A percentile compares a stretch with the other conserved stretches of the same genome.
These are phyloP conservation scores for Cydia splendana DNA, from an alignment of 1,140 invertebrate species.

Conservation along the genomic window DNA sequence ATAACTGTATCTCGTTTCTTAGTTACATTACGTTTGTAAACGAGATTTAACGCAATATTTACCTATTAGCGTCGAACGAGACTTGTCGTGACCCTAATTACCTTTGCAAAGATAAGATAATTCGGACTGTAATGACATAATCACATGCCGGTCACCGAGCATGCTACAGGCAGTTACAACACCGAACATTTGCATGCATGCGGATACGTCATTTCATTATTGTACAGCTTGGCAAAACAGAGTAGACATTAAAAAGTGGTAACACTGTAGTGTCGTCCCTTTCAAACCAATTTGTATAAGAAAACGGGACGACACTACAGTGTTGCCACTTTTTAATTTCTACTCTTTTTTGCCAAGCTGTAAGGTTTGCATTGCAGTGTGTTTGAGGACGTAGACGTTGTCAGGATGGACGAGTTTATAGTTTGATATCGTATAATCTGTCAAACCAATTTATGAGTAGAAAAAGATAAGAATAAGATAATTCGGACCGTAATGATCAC, in stretches of 20 bases:
- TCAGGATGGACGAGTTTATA: neutral
- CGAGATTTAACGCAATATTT: conserved; percentile 15
- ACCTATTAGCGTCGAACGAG: conserved; percentile 16
- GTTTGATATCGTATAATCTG: neutral
- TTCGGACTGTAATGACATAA: conserved; percentile 4
- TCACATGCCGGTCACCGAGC: neutral
- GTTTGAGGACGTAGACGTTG: neutral
- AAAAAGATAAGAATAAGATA: neutral
- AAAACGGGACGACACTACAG: no score
- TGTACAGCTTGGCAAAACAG: no score
- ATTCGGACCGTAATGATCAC: neutral
- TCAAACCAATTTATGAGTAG: neutral
- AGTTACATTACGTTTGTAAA: neutral
- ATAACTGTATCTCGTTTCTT: neutral
- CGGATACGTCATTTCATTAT: neutral
- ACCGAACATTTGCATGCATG: neutral
- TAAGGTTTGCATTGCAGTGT: neutral
- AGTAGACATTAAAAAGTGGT: no score
- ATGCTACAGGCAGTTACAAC: no score
- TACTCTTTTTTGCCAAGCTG: no score
- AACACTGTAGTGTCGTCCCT: no score
- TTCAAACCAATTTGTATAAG: no score
- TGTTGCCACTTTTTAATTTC: no score
- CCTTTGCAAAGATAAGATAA: conserved; percentile 21
- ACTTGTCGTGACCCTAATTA: conserved; percentile 21